Conservation (phyloP, 2,113 vertebrate species). For the Penelope pileata region DNA sequence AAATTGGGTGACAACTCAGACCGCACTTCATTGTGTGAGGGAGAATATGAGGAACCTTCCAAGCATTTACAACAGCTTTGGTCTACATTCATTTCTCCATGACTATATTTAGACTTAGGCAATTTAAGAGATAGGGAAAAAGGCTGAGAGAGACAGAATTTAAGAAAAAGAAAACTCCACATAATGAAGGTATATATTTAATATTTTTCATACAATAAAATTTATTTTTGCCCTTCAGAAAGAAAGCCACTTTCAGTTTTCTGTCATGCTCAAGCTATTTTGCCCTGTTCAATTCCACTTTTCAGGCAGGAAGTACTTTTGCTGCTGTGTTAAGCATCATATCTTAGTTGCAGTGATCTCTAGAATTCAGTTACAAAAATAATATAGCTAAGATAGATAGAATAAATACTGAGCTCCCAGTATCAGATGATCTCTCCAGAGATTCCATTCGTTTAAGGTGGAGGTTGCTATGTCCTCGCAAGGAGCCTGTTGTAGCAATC, state of each 20-base stretch:
- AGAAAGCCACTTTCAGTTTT: constrained; percentile 30
- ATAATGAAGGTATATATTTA: not conserved
- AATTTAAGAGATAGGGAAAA: not conserved
- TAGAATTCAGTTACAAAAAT: not conserved
- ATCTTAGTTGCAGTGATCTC: not conserved
- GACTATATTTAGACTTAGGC: not conserved
- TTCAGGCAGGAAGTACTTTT: constrained; percentile 18
- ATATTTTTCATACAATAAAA: not conserved
- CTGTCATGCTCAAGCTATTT: not conserved
- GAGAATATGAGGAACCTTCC: not conserved
- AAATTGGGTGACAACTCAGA: not conserved
- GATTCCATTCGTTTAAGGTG: not conserved
- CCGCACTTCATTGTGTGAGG: not conserved
- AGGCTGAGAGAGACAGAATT: not conserved
- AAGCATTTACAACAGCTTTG: not conserved
- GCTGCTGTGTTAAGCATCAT: not conserved
- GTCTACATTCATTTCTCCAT: not conserved
- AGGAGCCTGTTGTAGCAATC: not conserved
- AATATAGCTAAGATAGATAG: not conserved
- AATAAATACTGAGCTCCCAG: not conserved
- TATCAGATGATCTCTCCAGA: not conserved
- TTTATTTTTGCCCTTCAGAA: not conserved
- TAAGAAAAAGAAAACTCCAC: not conserved
- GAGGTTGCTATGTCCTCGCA: not conserved
- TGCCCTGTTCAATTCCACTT: not conserved